phyloP scores from a whole-genome alignment of 1,140 invertebrate genomes.

The Panonychus citri region DNA sequence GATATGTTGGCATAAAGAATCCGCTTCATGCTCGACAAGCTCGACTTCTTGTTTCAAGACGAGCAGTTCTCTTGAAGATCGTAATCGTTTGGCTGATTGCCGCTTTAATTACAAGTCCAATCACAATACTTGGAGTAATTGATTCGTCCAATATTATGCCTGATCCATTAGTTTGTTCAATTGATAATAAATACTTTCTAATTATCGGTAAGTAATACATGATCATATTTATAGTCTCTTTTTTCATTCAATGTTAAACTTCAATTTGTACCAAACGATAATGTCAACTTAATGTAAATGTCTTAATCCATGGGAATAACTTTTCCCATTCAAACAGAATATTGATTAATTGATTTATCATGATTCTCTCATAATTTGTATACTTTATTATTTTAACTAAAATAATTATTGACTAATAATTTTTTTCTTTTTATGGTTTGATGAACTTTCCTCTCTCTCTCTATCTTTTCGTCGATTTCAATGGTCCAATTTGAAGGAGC shows the following conservation, averaged over 20 bases:
- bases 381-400: background rate
- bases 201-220: constrained; percentile 36
- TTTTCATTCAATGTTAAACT: background rate
- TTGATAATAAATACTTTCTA: constrained; percentile 63
- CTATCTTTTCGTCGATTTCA: background rate
- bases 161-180: constrained; percentile 42
- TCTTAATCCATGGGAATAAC: no score
- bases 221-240: no score
- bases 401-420: background rate
- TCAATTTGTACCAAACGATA: background rate
- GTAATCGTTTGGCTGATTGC: background rate
- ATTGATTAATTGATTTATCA: no score
- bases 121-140: constrained; percentile 55
- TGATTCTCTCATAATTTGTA: background rate
- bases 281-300: background rate
- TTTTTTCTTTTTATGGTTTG: background rate
- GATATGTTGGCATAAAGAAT: constrained; percentile 72
- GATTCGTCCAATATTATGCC: constrained; percentile 53
- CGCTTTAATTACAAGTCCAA: constrained; percentile 49
- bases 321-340: background rate
- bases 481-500: constrained; percentile 31
- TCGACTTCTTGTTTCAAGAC: constrained; percentile 39
- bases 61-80: constrained; percentile 54
- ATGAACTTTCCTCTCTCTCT: background rate
- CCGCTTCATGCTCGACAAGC: constrained; percentile 48